Conservation (phyloP, 30 jellyfish, hydroid and myxozoan species). For the Aurelia sp. region DNA sequence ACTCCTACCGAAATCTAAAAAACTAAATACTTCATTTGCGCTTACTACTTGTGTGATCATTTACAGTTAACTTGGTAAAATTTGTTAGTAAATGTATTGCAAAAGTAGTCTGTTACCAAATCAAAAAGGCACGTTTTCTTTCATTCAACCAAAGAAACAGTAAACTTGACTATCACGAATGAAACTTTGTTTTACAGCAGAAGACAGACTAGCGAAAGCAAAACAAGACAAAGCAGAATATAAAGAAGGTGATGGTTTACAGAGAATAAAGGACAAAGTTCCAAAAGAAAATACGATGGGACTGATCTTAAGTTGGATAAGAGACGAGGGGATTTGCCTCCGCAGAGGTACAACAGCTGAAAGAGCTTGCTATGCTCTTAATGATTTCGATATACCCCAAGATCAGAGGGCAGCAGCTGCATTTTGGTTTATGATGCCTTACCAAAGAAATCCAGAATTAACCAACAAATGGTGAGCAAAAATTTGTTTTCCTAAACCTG, state of each 20-base stretch:
- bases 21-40: no score
- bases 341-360: conserved; percentile 42
- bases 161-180: no score
- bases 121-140: no score
- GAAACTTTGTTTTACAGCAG: background rate
- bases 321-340: conserved; percentile 35
- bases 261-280: conserved; percentile 4
- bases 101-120: no score
- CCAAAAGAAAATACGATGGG: conserved; percentile 27
- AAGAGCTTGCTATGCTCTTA: conserved; percentile 41
- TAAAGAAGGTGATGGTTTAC: conserved; percentile 5
- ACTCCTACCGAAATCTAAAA: no score
- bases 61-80: no score
- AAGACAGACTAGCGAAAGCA: conserved; percentile 18
- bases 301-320: conserved; percentile 1
- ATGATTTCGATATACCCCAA: conserved; percentile 18
- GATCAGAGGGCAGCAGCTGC: background rate
- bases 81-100: no score
- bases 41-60: no score
- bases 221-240: conserved; percentile 8
- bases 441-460: background rate
- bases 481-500: background rate
- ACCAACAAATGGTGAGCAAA: conserved; percentile 33
- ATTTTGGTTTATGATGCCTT: conserved; percentile 46
- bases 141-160: no score